Base-by-base conservation (phyloP, 2,113 vertebrate genomes). In the Podarcis raffonei region DNA sequence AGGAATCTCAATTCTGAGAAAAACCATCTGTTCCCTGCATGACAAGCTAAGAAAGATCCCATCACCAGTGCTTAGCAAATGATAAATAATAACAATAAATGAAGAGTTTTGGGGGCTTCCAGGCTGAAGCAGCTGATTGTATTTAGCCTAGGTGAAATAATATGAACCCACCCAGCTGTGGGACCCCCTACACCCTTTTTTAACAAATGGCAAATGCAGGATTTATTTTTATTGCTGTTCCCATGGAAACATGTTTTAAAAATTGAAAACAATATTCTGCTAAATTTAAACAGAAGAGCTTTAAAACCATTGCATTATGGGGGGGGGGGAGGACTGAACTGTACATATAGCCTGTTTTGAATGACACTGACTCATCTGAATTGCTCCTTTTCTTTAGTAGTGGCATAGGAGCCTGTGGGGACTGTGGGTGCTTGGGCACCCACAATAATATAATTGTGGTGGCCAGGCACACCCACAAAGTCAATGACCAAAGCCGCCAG, bases 141-240 rank as follows among this genome's bases (percentile, higher is more conserved):
- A n/a, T 87, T 94, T 92, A 92, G 86, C 48, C 92, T 90, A 91
- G 91, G 91, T 62, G 82, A 95, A 91, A 93, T 90, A 74, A 89
- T 93, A 94, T 83, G 0, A 92, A 93, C 86, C 68, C 84, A 87
- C 89, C 78, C 94, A 95, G 93, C 91, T 95, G 91, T 90, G 84
- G 83, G 66, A 59, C 2, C 9, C 27, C 8, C 7, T 23, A 12
- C 25, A 9, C 25, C 87, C 65, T 81, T 94, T 91, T 95, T 93
- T 95, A 92, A 91, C 75, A 15, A 72, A 74, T 84, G 22, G 71
- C 59, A 53, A 66, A 83, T 37, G 53, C 39, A 68, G 57, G 68
- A n/a, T 84, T 89, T 69, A n/a, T 90, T 91, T 94, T 87, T 90
- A 69, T 85, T 90, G 85, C 85, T 83, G 90, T 93, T 93, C 27